A percentile compares a stretch with the other conserved stretches of the same genome.
Evolutionary conservation across 2,113 vertebrate species (phyloP).

Genomic region (Siniperca chuatsi): DNA sequence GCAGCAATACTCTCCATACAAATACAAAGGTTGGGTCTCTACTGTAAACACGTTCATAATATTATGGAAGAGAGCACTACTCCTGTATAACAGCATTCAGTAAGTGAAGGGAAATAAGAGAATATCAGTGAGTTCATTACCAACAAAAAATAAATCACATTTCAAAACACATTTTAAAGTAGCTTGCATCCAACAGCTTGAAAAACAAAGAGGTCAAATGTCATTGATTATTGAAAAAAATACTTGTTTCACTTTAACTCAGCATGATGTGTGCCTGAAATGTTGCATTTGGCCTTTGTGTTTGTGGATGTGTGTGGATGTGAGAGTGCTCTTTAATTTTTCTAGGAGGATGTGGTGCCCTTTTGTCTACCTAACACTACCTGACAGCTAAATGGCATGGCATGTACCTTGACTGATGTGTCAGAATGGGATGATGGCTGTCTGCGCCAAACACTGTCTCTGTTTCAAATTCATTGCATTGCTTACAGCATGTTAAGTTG

Average conservation of each 20-base stretch:
- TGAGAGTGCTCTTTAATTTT: background rate
- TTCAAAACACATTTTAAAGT: background rate
- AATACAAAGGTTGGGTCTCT: slow-evolving; percentile 37
- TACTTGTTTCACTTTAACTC: background rate
- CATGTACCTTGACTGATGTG: slow-evolving; percentile 45
- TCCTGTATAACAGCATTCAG: background rate
- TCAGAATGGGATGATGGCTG: slow-evolving; percentile 31
- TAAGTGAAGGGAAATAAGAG: background rate
- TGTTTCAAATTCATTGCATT: slow-evolving; percentile 40
- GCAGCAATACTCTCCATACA: slow-evolving; percentile 16
- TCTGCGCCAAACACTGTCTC: slow-evolving; percentile 43
- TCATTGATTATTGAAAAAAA: background rate
- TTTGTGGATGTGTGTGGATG: background rate
- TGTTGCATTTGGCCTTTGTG: background rate
- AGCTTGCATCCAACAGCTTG: background rate
- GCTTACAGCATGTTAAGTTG: slow-evolving; percentile 29
- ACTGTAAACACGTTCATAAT: slow-evolving; percentile 23
- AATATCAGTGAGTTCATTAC: background rate
- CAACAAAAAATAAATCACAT: background rate
- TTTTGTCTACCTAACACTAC: slow-evolving; percentile 45
- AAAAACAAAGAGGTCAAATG: background rate
- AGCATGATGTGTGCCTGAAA: background rate
- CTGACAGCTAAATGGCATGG: slow-evolving; percentile 50
- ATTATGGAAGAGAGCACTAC: background rate
- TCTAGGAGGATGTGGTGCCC: slow-evolving; percentile 26